Evolutionary conservation across 2,113 vertebrate species (phyloP), one percentile per base, ranked within the genome.

Genomic region (Phasianus colchicus): DNA sequence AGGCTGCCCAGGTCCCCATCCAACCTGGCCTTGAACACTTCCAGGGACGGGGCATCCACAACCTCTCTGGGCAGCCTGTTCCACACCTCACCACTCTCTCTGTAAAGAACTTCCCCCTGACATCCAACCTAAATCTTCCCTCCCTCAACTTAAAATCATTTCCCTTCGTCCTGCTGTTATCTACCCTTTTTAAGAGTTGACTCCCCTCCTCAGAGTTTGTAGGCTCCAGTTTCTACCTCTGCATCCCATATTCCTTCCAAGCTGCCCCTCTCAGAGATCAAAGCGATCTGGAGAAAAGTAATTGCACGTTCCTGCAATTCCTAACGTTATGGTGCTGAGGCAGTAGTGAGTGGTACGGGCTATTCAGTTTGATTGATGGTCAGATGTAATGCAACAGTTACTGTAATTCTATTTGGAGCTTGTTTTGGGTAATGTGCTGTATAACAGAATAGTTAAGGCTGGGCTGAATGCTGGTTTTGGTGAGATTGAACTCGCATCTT

Each of bases 211-310:
- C 38, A 38, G 38, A 38, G 43, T 45, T 45, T 45, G 8, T 45
- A 45, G 17, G 18, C 43, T 45, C 10, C 4, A n/a, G 0, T 60
- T 80, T 11, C 64, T 11, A 4, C 9, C 4, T 65, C 42, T 8
- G 1, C 22, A 4, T 12, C 13, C 14, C 13, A 3, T 1, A 1
- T 3, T 7, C 4, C 3, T 1, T 2, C 4, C 4, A 25, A 32
- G 27, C 20, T n/a, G 55, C 32, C 19, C 30, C 30, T 18, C 32
- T 58, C 55, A n/a, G 3, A 9, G 13, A 36, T 52, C 38, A 29
- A 40, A 38, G 40, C 15, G 15, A 11, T 71, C 83, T 13, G 48
- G 43, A 47, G 32, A 57, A 71, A 57, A 78, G 22, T 29, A n/a
- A 30, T 70, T 61, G 16, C 12, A 43, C 14, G 75, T 90, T 7